Evolutionary conservation across 1,140 invertebrate genomes (phyloP).

Genomic region (Galleria mellonella): DNA sequence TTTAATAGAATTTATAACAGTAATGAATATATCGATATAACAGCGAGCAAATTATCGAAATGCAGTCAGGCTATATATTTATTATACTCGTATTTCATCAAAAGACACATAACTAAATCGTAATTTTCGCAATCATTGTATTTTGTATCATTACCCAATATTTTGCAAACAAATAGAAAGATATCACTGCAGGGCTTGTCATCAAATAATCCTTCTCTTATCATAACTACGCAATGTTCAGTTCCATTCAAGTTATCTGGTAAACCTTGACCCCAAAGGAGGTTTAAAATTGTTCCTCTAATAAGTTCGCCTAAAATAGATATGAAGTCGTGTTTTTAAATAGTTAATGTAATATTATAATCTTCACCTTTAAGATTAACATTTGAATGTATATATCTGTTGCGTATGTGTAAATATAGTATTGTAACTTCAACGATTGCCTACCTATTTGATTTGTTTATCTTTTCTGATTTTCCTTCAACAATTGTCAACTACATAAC

Average conservation of each 20-base stretch:
- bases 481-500: too few relatives aligned
- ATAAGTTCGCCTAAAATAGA: constrained; percentile 37
- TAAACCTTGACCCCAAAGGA: constrained; percentile 41
- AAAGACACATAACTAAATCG: constrained; percentile 33
- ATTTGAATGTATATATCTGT: too few relatives aligned
- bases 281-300: constrained; percentile 32
- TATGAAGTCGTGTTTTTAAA: background rate
- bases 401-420: too few relatives aligned
- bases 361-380: constrained; percentile 37
- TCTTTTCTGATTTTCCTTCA: too few relatives aligned
- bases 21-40: too few relatives aligned
- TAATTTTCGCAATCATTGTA: constrained; percentile 40
- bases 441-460: too few relatives aligned
- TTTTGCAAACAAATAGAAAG: constrained; percentile 49
- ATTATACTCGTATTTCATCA: background rate
- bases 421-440: too few relatives aligned
- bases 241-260: constrained; percentile 33
- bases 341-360: too few relatives aligned
- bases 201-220: constrained; percentile 42
- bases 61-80: background rate
- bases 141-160: constrained; percentile 33
- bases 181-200: constrained; percentile 36
- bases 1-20: too few relatives aligned
- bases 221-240: constrained; percentile 50
- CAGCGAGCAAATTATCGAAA: too few relatives aligned